Conservation (phyloP, 2,113 vertebrate species). For the Prionailurus viverrinus region DNA sequence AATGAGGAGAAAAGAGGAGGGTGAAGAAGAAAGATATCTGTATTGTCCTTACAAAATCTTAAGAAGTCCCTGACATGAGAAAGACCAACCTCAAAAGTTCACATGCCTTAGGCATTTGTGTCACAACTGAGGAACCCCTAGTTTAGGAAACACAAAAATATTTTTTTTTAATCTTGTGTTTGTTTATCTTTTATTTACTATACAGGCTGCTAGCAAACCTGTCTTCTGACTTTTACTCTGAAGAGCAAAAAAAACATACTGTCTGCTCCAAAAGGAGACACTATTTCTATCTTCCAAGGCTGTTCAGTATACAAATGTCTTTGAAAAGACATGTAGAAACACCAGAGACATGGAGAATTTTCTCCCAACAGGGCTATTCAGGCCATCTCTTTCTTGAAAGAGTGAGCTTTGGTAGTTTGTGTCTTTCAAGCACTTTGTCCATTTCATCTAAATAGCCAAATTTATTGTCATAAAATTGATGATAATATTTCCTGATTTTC, state of each 20-base stretch:
- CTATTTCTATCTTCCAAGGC: not conserved
- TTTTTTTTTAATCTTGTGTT: not conserved
- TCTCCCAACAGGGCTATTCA: not conserved
- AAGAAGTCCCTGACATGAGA: not conserved
- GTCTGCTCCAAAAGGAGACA: not conserved
- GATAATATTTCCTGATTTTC: not conserved
- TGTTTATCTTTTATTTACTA: not conserved
- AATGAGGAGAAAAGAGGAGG: not conserved
- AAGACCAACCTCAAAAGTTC: not conserved
- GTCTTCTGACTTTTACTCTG: not conserved
- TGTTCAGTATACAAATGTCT: not conserved
- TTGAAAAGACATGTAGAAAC: not conserved
- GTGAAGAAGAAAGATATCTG: not conserved
- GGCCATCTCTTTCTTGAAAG: not conserved
- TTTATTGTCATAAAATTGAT: not conserved
- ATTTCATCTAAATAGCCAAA: not conserved
- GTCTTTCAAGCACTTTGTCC: not conserved
- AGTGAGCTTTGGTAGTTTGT: not conserved
- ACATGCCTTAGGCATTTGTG: not conserved
- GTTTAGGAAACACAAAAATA: not conserved
- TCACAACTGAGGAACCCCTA: not conserved
- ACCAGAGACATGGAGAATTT: not conserved
- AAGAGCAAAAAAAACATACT: not conserved
- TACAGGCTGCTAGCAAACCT: not conserved
- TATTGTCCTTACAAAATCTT: not conserved